Base-by-base conservation (phyloP, 1,140 invertebrate species). In the Drosophila varians region DNA sequence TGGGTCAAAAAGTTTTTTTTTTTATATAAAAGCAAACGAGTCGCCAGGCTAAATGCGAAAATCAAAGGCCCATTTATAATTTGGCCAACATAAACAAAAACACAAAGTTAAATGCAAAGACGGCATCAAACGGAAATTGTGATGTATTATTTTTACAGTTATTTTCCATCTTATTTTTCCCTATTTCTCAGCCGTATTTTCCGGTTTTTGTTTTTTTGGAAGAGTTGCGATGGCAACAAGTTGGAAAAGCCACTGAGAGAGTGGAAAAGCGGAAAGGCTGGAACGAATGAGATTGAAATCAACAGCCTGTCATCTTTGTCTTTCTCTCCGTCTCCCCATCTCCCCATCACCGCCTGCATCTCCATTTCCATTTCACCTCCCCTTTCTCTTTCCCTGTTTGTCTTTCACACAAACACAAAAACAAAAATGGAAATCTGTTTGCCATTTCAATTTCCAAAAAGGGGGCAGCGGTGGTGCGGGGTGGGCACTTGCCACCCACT, bases 361-460 rank as follows among this genome's bases (percentile, higher is more conserved):
- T 4, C 31, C 6, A 8, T 47, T 6, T 28, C 26, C 26, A 28
- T 7, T 9, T 28, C 26, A 7, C 26, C 26, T 9, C 3, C 26
- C 9, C 26, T 8, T 19, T 43, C 43, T n/a, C 46, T 66, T 34
- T 52, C 45, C 43, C 26, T 66, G 34, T 65, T 31, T 64, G 7
- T 23, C 6, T 46, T n/a, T 46, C n/a, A 18, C 21, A 61, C 40
- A 66, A 19, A 66, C 4, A 51, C 47, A 34, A 21, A 21, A 4
- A 21, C 21, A 21, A 4, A 21, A 4, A 72, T 72, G 47, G 48
- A 69, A 72, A 77, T 77, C 61, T 57, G 73, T 77, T 80, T 80
- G 77, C 66, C 60, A 76, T 64, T 64, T 65, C 14, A 18, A 66
- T 51, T 62, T 64, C n/a, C n/a, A n/a, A n/a, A n/a, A n/a, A n/a